Conservation (phyloP, 2,888 invertebrate species). For the Timandra comae region DNA sequence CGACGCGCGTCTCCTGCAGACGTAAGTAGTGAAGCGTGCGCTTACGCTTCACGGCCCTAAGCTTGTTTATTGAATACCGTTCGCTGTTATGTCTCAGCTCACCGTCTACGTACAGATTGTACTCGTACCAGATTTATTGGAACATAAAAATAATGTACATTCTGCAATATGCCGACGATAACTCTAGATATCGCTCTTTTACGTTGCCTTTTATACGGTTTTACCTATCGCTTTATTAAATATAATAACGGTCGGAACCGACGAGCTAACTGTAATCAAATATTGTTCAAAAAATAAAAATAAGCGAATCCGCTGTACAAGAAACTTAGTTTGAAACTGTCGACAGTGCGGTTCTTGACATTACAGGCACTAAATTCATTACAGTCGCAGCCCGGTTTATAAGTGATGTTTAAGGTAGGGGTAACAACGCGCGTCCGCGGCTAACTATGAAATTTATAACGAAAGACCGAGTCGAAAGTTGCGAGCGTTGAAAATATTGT, state of each 20-base stretch:
- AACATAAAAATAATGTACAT: conserved; percentile 29
- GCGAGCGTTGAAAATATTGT: conserved; percentile 71
- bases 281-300: conserved; percentile 16
- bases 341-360: conserved; percentile 31
- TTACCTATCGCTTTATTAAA: conserved; percentile 1
- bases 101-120: conserved; percentile 26
- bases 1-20: conserved; percentile 30
- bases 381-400: conserved; percentile 30
- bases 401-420: conserved; percentile 27
- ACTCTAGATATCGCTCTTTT: conserved; percentile 9
- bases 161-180: conserved; percentile 10
- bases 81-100: conserved; percentile 32
- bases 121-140: conserved; percentile 29
- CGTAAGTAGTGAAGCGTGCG: conserved; percentile 36
- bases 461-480: conserved; percentile 60
- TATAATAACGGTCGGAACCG: neutral
- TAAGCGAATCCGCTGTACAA: conserved; percentile 14
- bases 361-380: conserved; percentile 39
- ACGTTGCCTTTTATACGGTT: conserved; percentile 8
- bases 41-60: conserved; percentile 45
- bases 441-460: conserved; percentile 68
- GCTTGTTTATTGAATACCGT: conserved; percentile 53
- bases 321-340: conserved; percentile 34
- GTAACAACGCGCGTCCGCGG: conserved; percentile 28
- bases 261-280: conserved; percentile 6